A percentile compares a stretch with the other conserved stretches of the same genome.
These are phyloP conservation scores for Zaprionus vittiger DNA, from an alignment of 1,140 invertebrate genomes.

Conservation along the genomic window DNA sequence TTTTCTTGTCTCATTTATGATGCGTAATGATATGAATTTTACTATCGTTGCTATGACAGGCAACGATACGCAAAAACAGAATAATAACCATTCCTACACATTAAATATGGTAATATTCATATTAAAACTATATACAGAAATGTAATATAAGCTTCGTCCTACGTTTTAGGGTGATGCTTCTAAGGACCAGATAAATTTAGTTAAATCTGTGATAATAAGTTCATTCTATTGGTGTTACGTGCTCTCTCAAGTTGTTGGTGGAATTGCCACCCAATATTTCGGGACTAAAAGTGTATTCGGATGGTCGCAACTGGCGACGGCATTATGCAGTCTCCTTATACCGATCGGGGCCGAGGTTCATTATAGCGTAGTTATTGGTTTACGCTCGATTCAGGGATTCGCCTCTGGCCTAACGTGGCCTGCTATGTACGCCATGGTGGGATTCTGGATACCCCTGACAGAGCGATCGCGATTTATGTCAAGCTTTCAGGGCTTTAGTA, in stretches of 20 bases:
- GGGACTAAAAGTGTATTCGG: slow-evolving; percentile 93
- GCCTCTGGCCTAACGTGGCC: slow-evolving; percentile 94
- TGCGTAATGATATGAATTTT: slow-evolving; percentile 90
- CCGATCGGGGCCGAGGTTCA: slow-evolving; percentile 87
- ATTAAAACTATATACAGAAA: neutral
- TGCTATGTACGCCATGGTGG: slow-evolving; percentile 93
- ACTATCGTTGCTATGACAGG: slow-evolving; percentile 88
- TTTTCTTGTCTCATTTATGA: slow-evolving; percentile 91
- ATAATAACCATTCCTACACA: slow-evolving; percentile 25
- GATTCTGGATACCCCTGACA: slow-evolving; percentile 92
- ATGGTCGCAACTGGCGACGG: slow-evolving; percentile 88
- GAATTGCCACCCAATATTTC: slow-evolving; percentile 90
- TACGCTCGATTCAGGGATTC: slow-evolving; percentile 88
- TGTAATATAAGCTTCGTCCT: slow-evolving; percentile 9
- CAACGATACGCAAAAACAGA: slow-evolving; percentile 42
- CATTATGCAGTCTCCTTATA: slow-evolving; percentile 89
- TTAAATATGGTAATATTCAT: slow-evolving; percentile 53
- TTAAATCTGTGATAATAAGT: slow-evolving; percentile 87
- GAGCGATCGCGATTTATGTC: slow-evolving; percentile 92
- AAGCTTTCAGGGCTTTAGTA: slow-evolving; percentile 91
- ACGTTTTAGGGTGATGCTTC: slow-evolving; percentile 55
- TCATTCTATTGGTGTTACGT: slow-evolving; percentile 91
- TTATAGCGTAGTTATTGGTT: slow-evolving; percentile 86
- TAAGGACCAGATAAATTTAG: slow-evolving; percentile 86
- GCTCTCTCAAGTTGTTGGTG: slow-evolving; percentile 89